These are phyloP conservation scores for Heliconius nattereri DNA, from an alignment of 1,140 invertebrate species.

Conservation along the genomic window DNA sequence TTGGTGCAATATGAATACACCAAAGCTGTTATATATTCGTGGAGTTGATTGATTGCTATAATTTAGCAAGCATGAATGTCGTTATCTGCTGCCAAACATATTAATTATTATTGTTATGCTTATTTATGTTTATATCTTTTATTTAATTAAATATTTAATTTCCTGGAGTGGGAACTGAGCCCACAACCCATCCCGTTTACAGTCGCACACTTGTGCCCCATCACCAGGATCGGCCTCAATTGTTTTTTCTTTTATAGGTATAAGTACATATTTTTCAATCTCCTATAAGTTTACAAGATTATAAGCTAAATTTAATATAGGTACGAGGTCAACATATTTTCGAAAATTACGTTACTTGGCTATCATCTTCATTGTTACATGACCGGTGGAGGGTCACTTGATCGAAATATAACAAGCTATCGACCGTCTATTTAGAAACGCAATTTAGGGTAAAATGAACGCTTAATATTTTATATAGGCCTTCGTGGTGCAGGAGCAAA, in stretches of 20 bases:
- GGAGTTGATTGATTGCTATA: no score
- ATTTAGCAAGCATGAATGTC: no score
- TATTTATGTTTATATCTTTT: no score
- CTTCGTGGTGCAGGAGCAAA: no score
- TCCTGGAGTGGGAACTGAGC: not conserved
- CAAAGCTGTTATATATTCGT: no score
- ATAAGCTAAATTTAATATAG: not conserved
- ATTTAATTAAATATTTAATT: not conserved
- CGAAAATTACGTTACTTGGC: constrained; percentile 4
- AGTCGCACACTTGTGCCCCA: not conserved
- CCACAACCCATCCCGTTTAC: not conserved
- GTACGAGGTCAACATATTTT: constrained; percentile 6
- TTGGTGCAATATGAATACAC: no score
- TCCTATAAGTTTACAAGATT: not conserved
- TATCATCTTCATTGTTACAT: constrained; percentile 15
- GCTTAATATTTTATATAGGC: not conserved
- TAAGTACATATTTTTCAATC: no score
- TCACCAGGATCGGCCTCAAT: no score
- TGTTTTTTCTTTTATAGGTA: no score
- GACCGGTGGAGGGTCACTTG: constrained; percentile 14
- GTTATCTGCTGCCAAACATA: no score
- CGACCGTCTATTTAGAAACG: constrained; percentile 5
- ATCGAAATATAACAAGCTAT: constrained; percentile 32
- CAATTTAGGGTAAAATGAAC: constrained; percentile 21
- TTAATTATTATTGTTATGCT: no score